Percentiles rank a stretch among this genome's conserved stretches.
These are phyloP conservation scores for Oreochromis spilurus DNA, from an alignment of 2,113 vertebrate species.

Conservation along the genomic window DNA sequence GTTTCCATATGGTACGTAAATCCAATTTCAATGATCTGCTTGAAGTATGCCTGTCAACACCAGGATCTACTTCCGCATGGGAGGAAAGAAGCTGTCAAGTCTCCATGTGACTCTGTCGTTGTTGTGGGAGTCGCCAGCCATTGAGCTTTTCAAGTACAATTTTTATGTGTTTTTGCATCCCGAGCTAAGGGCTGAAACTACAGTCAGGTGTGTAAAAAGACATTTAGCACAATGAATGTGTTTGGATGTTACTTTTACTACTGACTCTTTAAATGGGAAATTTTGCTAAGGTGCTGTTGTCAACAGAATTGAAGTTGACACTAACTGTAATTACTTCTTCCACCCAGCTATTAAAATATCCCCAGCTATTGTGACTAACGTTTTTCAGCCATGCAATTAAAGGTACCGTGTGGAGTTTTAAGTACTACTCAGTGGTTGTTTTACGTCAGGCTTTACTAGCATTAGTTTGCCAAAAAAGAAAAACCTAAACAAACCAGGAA, in stretches of 20 bases:
- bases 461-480: not conserved
- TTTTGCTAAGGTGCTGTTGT: not conserved
- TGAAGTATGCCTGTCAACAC: not conserved
- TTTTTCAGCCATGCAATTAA: not conserved
- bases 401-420: not conserved
- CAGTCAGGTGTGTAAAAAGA: not conserved
- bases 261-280: not conserved
- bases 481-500: not conserved
- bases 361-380: not conserved
- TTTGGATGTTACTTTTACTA: not conserved
- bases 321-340: not conserved
- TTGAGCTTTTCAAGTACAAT: not conserved
- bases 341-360: not conserved
- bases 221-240: not conserved
- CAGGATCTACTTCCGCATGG: not conserved
- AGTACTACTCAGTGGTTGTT: not conserved
- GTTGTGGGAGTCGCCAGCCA: not conserved
- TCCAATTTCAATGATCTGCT: not conserved
- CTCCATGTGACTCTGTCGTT: not conserved
- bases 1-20: not conserved
- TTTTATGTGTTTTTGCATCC: not conserved
- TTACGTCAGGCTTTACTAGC: not conserved
- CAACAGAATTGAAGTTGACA: not conserved
- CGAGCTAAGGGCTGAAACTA: not conserved
- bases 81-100: not conserved